Base-by-base conservation (phyloP, 2,888 invertebrate genomes). In the Harpalus rufipes region DNA sequence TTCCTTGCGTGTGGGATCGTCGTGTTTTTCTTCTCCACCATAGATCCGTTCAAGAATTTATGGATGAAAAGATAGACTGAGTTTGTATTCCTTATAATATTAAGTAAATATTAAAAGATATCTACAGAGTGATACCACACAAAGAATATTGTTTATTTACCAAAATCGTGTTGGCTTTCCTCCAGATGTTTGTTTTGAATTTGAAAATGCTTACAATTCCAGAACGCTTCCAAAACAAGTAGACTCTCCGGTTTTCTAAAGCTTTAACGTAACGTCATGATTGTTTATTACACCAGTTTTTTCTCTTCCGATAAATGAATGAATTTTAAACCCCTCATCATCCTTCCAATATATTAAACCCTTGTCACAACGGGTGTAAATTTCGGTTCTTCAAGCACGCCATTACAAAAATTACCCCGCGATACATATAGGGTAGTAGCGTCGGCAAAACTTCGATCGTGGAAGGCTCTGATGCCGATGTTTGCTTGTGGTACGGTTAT, bases 171-270 rank as follows among this genome's bases (percentile, higher is more conserved):
- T 72, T 72, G 72, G 41, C 41, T 32, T 72, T 72, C 1, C 39
- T 72, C 44, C n/a, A 65, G 25, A 12, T 72, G 72, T 72, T 72
- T 41, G 72, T 32, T 72, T 72, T 72, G 39, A 72, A 32, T 72
- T 72, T 25, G 39, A 72, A 72, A 41, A 25, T 12, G 63, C 63
- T 63, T 63, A 63, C 63, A 63, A 63, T 63, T 63, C 63, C 32
- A 1, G 32, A 32, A 32, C 32, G 32, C 32, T 32, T 32, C 32
- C 5, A 32, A 32, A 32, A 3, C 5, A 32, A 3, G 1, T n/a
- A n/a, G n/a, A 21, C 32, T 32, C 1, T 32, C 1, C 32, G 32
- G 5, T 32, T 32, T 3, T 25, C 25, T 1, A 25, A 25, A 25
- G 25, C 25, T 25, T 2, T 25, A 25, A 2, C n/a, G n/a, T n/a